phyloP scores from a whole-genome alignment of 2,113 vertebrate genomes.

The Vidua macroura region DNA sequence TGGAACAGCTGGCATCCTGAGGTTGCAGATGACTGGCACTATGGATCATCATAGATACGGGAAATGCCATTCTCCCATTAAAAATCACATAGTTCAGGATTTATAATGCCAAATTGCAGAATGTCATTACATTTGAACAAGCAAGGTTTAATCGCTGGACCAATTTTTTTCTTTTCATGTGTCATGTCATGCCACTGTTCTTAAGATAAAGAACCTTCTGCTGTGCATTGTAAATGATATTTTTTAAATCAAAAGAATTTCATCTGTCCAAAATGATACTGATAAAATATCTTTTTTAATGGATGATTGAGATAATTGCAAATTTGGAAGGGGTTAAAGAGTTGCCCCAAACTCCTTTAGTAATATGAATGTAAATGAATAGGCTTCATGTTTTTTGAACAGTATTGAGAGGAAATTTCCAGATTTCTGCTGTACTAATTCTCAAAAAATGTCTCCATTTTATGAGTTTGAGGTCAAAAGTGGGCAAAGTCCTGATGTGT shows the following conservation, averaged over 20 bases:
- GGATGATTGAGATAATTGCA: neutral
- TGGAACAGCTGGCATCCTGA: constrained; percentile 49
- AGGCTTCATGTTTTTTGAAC: neutral
- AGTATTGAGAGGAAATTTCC: neutral
- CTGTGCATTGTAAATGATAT: neutral
- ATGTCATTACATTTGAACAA: neutral
- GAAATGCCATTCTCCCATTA: constrained; percentile 34
- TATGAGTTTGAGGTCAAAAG: neutral
- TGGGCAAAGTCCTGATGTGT: neutral
- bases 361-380: neutral
- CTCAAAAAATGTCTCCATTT: neutral
- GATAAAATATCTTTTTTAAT: neutral
- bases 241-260: neutral
- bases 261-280: neutral
- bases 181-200: neutral
- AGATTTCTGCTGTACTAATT: neutral
- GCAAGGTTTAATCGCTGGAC: neutral
- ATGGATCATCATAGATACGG: neutral
- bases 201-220: neutral
- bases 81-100: constrained; percentile 1
- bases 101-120: constrained; percentile 21
- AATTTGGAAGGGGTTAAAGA: neutral
- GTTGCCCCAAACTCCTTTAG: neutral
- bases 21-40: neutral
- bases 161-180: neutral